Conservation (phyloP, 2,888 invertebrate species). For the Dicyrtomina minuta region DNA sequence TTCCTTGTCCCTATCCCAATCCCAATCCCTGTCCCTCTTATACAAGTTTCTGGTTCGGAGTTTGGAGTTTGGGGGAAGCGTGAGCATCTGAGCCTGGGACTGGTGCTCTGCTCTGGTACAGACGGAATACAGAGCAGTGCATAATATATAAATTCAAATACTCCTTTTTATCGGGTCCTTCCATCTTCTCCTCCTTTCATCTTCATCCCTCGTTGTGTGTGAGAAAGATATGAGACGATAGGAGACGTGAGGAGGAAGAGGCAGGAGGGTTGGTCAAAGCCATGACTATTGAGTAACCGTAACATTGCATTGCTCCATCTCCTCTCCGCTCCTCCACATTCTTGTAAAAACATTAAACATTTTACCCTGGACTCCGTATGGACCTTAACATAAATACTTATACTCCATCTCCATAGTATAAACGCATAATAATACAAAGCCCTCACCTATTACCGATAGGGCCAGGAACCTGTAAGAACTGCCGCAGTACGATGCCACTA, state of each 20-base stretch:
- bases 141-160: constrained; percentile 27
- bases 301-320: neutral
- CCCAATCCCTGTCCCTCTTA: too few relatives aligned
- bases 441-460: too few relatives aligned
- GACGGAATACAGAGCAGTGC: constrained; percentile 10
- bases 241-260: neutral
- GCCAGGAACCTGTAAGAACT: too few relatives aligned
- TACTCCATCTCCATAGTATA: too few relatives aligned
- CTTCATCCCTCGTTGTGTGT: neutral
- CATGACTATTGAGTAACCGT: constrained; percentile 11
- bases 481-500: too few relatives aligned
- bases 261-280: constrained; percentile 14
- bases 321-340: neutral
- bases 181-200: constrained; percentile 7
- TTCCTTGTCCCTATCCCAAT: too few relatives aligned
- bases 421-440: too few relatives aligned
- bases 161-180: constrained; percentile 28
- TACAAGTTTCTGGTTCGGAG: neutral
- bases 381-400: too few relatives aligned
- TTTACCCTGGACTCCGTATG: too few relatives aligned
- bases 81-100: neutral
- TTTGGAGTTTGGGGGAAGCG: neutral
- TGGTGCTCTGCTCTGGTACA: too few relatives aligned
- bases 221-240: neutral
- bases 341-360: constrained; percentile 13